Conservation (phyloP, 2,113 vertebrate species). For the Bubalus kerabau region DNA sequence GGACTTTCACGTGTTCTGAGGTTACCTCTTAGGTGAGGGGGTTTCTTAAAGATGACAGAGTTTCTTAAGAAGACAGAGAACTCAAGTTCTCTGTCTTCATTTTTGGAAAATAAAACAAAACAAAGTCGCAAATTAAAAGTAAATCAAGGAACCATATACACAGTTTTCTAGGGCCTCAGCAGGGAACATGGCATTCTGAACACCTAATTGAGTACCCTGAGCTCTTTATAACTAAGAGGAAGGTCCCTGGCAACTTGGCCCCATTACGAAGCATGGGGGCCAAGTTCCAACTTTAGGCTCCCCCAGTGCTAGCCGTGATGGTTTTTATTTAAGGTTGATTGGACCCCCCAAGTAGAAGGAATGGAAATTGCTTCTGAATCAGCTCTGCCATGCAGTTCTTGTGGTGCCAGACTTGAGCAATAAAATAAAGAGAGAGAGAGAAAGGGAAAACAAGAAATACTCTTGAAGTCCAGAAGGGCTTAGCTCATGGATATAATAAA, state of each 20-base stretch:
- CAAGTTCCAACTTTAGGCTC: not conserved
- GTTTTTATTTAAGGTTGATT: constrained; percentile 51
- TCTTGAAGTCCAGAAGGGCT: constrained; percentile 34
- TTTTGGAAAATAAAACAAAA: not conserved
- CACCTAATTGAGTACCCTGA: not conserved
- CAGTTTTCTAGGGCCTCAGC: not conserved
- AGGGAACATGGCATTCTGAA: not conserved
- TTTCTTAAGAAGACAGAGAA: too few species aligned
- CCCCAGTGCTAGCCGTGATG: not conserved
- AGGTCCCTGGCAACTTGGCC: not conserved
- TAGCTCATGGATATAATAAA: constrained; percentile 44
- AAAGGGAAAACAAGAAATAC: not conserved
- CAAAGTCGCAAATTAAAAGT: not conserved
- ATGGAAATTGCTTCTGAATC: constrained; percentile 45
- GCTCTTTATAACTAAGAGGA: not conserved
- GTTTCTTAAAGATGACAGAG: not conserved
- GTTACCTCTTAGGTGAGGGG: not conserved
- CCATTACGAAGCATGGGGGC: not conserved
- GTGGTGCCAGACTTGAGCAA: constrained; percentile 21
- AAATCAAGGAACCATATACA: not conserved
- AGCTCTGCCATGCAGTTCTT: constrained; percentile 17
- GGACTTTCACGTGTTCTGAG: not conserved
- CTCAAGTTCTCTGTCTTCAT: not conserved
- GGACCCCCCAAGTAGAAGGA: constrained; percentile 36
- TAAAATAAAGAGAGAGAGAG: not conserved